phyloP scores from a whole-genome alignment of 2,797 vertebrate species.

The Poeciliopsis infans region DNA sequence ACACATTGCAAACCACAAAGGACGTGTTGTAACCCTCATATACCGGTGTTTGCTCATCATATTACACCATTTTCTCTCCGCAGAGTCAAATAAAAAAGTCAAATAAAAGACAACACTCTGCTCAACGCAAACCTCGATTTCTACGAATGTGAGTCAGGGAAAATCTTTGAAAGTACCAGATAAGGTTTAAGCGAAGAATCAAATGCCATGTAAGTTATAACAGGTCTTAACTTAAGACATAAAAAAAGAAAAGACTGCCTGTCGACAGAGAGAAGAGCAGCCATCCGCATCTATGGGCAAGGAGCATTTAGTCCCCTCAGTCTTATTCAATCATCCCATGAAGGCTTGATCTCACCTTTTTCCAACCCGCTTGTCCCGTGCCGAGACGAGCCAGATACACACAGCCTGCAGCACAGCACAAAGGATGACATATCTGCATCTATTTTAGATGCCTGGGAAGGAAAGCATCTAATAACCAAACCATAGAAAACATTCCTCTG shows the following conservation, averaged over 20 bases:
- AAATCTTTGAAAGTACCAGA: not conserved
- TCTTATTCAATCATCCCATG: conserved; percentile 39
- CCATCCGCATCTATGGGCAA: conserved; percentile 17
- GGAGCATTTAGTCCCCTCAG: conserved; percentile 19
- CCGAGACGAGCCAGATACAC: conserved; percentile 27
- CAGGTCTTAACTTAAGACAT: not conserved
- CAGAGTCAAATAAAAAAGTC: conserved; percentile 7
- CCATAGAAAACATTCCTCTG: conserved; percentile 56
- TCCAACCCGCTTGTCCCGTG: conserved; percentile 37
- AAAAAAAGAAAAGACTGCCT: not conserved
- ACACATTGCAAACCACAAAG: conserved; percentile 5
- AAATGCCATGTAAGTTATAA: not conserved
- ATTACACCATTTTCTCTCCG: not conserved
- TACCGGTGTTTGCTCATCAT: conserved; percentile 8
- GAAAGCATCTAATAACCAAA: conserved; percentile 68
- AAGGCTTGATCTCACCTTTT: conserved; percentile 39
- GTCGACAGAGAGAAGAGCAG: conserved; percentile 23
- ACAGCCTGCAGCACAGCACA: conserved; percentile 21
- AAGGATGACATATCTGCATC: conserved; percentile 45
- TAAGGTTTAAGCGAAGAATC: not conserved
- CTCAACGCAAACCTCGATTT: not conserved
- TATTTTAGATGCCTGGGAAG: conserved; percentile 62
- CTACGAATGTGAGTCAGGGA: not conserved
- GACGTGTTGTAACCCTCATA: conserved; percentile 7
- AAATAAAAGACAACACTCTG: conserved; percentile 14